Evolutionary conservation across 1,140 invertebrate genomes (phyloP), one percentile per base, ranked within the genome.

Genomic region (Leptinotarsa texana): DNA sequence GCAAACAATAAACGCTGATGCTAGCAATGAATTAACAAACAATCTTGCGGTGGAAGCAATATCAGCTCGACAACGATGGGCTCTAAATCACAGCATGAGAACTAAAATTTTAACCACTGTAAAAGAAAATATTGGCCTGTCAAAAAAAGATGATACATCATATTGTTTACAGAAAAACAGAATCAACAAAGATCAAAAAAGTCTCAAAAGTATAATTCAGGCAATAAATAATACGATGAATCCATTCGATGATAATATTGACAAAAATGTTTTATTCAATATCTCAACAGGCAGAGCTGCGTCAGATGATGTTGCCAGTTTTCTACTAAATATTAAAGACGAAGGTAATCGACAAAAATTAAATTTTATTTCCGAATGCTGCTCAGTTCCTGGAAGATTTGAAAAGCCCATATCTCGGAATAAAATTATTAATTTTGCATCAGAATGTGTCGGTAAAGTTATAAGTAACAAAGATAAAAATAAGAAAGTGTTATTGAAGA

Each of bases 191-290:
- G 69, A 71, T 48, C n/a, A 57, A 21, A 71, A 61, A 62, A 61
- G 42, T 68, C 66, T 68, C 24, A 21, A 68, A 47, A 68, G 66
- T 68, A 47, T 68, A 18, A 71, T 71, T 74, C 33, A 74, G 69
- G 63, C 77, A 81, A 73, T 82, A 67, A 63, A 27, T 21, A 73
- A 75, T 47, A 80, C 82, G 68, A 76, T 80, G 66, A 74, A 81
- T 80, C 82, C 81, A 72, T 83, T 83, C 75, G 57, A 72, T 48
- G 21, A 77, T 65, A 71, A 79, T 74, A 57, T 78, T 61, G 75
- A 80, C 76, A 63, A 71, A 27, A 62, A 75, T 72, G 17, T 13
- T 57, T 48, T 75, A n/a, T 77, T 80, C 51, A 76, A 76, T 74
- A 75, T 78, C 57, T 74, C 51, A 62, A 78, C 51, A 67, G 76